Conservation (phyloP, 2,888 invertebrate species). For the Eurytoma californica region DNA sequence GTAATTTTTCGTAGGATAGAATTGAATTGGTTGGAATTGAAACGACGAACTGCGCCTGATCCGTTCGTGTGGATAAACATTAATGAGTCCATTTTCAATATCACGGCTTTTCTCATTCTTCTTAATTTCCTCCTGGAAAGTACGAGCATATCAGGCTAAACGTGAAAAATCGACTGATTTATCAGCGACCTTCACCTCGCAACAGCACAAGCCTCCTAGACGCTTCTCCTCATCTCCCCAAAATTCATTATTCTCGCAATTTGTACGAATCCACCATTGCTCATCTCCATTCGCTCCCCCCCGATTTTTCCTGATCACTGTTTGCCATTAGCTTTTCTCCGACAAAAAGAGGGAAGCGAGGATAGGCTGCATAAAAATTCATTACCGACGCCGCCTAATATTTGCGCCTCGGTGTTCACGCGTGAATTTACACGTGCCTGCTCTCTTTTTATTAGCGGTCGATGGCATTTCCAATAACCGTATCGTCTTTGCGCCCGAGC, state of each 20-base stretch:
- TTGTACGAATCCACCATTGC: constrained; percentile 4
- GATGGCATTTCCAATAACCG: constrained; percentile 51
- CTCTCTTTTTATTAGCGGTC: constrained; percentile 14
- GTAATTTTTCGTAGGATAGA: too few relatives aligned
- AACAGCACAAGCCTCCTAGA: too few relatives aligned
- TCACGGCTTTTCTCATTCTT: background rate
- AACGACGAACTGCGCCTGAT: too few relatives aligned
- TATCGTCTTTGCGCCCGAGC: background rate
- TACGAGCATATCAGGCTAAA: background rate
- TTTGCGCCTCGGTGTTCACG: constrained; percentile 34
- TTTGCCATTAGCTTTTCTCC: constrained; percentile 31
- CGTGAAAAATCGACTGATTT: constrained; percentile 12
- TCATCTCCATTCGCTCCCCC: background rate
- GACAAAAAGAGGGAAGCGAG: background rate
- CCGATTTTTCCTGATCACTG: constrained; percentile 18
- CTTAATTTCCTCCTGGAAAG: background rate
- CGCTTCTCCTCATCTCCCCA: background rate
- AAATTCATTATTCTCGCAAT: constrained; percentile 36
- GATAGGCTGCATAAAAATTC: constrained; percentile 41
- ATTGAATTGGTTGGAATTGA: too few relatives aligned
- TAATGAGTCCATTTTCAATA: too few relatives aligned
- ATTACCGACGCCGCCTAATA: constrained; percentile 20
- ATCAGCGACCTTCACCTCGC: background rate
- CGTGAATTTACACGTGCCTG: constrained; percentile 49
- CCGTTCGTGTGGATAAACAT: too few relatives aligned